Percentiles rank a stretch among this genome's conserved stretches.
Evolutionary conservation across 2,888 invertebrate species (phyloP).

Genomic region (Eristalinus sepulchralis): DNA sequence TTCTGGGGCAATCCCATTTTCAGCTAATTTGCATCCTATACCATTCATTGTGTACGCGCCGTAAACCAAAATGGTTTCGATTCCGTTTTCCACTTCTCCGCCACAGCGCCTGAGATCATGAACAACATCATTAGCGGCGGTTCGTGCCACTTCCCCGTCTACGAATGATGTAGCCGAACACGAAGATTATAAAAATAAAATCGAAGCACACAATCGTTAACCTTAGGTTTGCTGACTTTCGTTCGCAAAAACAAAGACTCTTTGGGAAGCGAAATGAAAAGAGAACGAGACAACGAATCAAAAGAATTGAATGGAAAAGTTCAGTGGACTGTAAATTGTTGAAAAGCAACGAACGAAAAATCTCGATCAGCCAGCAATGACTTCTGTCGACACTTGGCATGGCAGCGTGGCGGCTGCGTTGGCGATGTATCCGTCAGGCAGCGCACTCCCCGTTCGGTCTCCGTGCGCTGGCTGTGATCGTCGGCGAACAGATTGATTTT

Average conservation of each 20-base stretch:
- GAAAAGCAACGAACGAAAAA: background rate
- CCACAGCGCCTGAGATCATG: conserved; percentile 5
- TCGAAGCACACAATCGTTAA: conserved; percentile 55
- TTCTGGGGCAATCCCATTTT: conserved; percentile 62
- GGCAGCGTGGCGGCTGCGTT: background rate
- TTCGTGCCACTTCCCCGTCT: conserved; percentile 37
- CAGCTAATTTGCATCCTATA: conserved; percentile 56
- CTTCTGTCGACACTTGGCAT: background rate
- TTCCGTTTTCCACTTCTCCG: conserved; percentile 10
- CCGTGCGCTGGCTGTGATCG: background rate
- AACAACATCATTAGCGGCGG: conserved; percentile 2
- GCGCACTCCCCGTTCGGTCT: background rate
- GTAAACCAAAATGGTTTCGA: conserved; percentile 24
- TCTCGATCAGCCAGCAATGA: conserved; percentile 8
- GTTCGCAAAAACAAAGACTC: conserved; percentile 12
- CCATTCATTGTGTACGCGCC: conserved; percentile 21
- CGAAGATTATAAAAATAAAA: conserved; percentile 51
- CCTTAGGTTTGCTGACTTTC: conserved; percentile 64
- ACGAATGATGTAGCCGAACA: conserved; percentile 28
- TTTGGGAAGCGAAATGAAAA: background rate
- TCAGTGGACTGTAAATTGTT: conserved; percentile 63
- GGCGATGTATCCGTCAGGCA: background rate
- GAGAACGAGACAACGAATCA: background rate
- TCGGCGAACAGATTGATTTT: background rate
- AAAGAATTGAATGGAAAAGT: conserved; percentile 28